Percentiles rank a stretch among this genome's conserved stretches.
phyloP scores from a whole-genome alignment of 2,888 invertebrate genomes.

The Acanthosepion lycidas region DNA sequence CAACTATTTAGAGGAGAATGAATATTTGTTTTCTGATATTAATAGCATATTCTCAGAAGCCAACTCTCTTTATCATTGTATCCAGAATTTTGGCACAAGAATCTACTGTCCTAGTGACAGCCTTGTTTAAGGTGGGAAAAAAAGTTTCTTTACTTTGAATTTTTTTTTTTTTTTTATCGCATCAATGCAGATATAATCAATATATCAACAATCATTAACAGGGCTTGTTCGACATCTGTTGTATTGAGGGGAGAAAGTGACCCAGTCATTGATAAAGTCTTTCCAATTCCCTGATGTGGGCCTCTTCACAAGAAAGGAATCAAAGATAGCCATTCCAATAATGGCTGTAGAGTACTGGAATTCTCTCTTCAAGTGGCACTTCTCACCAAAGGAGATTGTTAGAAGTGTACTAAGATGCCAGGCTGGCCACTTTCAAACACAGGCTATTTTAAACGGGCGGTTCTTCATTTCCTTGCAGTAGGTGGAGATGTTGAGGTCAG shows the following conservation, averaged over 20 bases:
- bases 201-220: too few relatives aligned
- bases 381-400: background rate
- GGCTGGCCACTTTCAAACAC: background rate
- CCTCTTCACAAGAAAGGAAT: slow-evolving; percentile 15
- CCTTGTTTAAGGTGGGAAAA: too few relatives aligned
- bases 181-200: background rate
- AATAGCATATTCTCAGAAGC: too few relatives aligned
- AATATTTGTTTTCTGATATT: too few relatives aligned
- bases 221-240: background rate
- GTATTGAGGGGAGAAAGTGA: background rate
- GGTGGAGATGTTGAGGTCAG: background rate
- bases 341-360: background rate
- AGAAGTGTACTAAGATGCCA: background rate
- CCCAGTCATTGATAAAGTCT: background rate
- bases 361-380: background rate
- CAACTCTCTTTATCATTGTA: too few relatives aligned
- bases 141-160: too few relatives aligned
- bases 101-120: too few relatives aligned
- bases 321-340: background rate
- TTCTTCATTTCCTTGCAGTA: background rate
- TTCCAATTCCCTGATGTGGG: background rate
- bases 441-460: background rate
- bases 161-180: background rate
- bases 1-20: too few relatives aligned
- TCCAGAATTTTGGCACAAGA: too few relatives aligned